Conservation (phyloP, 2,797 vertebrate species). For the Neoniphon sammara region DNA sequence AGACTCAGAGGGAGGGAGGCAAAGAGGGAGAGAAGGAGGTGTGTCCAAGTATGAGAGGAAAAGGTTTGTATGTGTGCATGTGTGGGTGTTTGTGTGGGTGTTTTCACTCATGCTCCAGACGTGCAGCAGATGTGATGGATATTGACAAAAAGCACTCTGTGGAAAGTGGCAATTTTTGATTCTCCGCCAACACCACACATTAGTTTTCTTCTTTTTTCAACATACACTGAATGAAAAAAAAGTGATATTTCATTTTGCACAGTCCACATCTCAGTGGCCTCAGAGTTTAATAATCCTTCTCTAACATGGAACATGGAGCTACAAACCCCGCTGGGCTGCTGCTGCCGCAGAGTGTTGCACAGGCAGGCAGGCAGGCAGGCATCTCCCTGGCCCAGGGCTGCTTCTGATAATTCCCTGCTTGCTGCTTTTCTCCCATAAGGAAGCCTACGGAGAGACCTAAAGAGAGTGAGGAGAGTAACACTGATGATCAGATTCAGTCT, state of each 20-base stretch:
- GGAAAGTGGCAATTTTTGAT: not conserved
- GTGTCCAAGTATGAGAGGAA: constrained; percentile 40
- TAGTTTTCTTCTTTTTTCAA: not conserved
- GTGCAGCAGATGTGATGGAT: constrained; percentile 26
- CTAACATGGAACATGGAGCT: not conserved
- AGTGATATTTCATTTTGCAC: too few species aligned
- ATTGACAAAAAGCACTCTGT: constrained; percentile 14
- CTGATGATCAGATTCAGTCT: constrained; percentile 34
- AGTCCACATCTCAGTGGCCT: too few species aligned
- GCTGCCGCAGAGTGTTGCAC: not conserved
- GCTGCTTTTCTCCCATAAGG: constrained; percentile 15
- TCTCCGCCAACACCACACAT: constrained; percentile 3
- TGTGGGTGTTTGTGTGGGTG: constrained; percentile 42
- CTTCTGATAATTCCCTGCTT: not conserved
- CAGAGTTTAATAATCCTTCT: too few species aligned
- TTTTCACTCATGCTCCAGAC: constrained; percentile 35
- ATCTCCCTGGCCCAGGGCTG: constrained; percentile 4
- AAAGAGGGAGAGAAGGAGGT: constrained; percentile 15
- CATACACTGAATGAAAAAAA: too few species aligned
- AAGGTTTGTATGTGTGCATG: constrained; percentile 35
- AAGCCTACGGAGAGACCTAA: not conserved
- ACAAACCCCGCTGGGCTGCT: constrained; percentile 16
- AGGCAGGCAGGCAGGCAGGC: not conserved
- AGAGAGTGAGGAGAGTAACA: not conserved
- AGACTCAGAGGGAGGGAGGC: constrained; percentile 20